Evolutionary conservation across 2,113 vertebrate species (phyloP).

Genomic region (Vanacampus margaritifer): DNA sequence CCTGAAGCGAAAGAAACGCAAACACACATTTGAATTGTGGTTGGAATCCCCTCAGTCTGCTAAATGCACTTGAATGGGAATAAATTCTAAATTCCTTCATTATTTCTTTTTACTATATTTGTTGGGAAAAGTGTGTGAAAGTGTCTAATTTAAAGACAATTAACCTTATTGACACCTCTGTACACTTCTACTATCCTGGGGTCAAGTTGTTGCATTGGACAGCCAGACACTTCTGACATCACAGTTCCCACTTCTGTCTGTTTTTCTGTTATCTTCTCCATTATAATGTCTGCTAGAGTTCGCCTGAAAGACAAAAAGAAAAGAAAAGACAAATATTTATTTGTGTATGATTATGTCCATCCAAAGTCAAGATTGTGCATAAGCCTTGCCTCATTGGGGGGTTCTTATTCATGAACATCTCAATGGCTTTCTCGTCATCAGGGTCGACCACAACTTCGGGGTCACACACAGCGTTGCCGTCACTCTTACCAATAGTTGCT

Average conservation of each 20-base stretch:
- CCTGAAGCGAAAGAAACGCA: constrained; percentile 64
- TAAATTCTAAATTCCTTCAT: not conserved
- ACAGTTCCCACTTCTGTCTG: constrained; percentile 90
- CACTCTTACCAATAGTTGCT: constrained; percentile 56
- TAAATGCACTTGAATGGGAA: not conserved
- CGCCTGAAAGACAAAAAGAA: constrained; percentile 64
- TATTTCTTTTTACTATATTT: not conserved
- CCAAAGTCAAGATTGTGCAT: not conserved
- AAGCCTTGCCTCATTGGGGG: constrained; percentile 82
- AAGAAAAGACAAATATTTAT: not conserved
- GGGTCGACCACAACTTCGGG: constrained; percentile 77
- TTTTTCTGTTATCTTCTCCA: constrained; percentile 98
- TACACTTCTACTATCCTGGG: constrained; percentile 89
- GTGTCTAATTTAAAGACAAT: not conserved
- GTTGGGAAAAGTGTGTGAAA: not conserved
- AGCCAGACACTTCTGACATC: constrained; percentile 86
- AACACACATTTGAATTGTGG: not conserved
- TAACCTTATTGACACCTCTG: constrained; percentile 86
- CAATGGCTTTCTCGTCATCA: constrained; percentile 88
- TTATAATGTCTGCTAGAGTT: constrained; percentile 92
- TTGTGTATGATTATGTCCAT: not conserved
- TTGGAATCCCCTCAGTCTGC: not conserved
- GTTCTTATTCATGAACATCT: constrained; percentile 96
- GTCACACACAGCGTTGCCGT: constrained; percentile 45
- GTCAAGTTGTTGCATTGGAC: constrained; percentile 85